A percentile compares a stretch with the other conserved stretches of the same genome.
Evolutionary conservation across 1,140 invertebrate genomes (phyloP).

Genomic region (Contarinia nasturtii): DNA sequence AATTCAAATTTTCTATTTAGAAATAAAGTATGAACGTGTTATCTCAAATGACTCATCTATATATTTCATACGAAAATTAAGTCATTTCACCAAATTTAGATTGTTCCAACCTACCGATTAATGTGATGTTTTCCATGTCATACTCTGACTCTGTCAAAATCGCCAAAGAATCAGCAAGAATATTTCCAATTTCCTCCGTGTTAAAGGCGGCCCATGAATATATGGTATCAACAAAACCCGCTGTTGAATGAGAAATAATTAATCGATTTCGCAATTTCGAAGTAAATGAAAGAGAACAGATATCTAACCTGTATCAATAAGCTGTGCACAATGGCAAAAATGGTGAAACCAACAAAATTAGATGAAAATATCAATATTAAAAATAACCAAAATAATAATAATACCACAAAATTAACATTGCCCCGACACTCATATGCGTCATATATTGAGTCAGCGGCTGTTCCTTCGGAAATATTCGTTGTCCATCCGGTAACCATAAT

Average conservation of each 20-base stretch:
- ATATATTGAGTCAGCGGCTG: not conserved
- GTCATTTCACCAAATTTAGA: too few relatives aligned
- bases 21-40: too few relatives aligned
- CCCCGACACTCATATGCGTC: not conserved
- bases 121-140: constrained; percentile 18
- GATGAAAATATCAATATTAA: too few relatives aligned
- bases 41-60: too few relatives aligned
- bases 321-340: too few relatives aligned
- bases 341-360: too few relatives aligned
- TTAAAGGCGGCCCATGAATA: constrained; percentile 2
- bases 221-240: constrained; percentile 1
- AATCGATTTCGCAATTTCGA: not conserved
- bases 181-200: constrained; percentile 2
- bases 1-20: too few relatives aligned
- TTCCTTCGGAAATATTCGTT: not conserved
- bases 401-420: not conserved
- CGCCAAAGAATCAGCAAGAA: not conserved
- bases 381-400: too few relatives aligned
- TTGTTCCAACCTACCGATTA: constrained; percentile 17
- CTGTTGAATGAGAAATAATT: not conserved
- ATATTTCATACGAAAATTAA: too few relatives aligned
- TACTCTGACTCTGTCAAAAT: constrained; percentile 4
- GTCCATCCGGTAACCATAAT: constrained; percentile 1
- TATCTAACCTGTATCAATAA: too few relatives aligned
- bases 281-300: not conserved